Percentiles rank a stretch among this genome's conserved stretches.
phyloP scores from a whole-genome alignment of 2,797 vertebrate species.

The Meda fulgida region DNA sequence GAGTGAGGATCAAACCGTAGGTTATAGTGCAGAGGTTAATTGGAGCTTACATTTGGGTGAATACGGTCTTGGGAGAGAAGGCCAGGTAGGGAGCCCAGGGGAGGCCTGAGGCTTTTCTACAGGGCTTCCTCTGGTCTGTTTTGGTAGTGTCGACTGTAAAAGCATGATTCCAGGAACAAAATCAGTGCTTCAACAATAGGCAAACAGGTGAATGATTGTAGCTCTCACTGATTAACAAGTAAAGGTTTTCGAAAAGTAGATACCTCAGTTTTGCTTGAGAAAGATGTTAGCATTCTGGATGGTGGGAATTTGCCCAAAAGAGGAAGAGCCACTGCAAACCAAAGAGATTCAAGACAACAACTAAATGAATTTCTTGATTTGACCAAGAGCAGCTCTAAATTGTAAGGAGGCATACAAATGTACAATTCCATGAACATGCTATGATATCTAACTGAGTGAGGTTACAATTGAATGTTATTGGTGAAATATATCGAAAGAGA shows the following conservation, averaged over 20 bases:
- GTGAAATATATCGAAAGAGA: neutral
- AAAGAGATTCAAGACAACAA: neutral
- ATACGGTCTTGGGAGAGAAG: neutral
- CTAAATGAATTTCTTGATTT: neutral
- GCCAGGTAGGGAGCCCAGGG: neutral
- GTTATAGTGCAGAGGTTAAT: neutral
- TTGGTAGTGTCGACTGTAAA: neutral
- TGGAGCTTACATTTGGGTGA: neutral
- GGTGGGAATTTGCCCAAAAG: neutral
- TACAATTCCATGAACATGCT: neutral
- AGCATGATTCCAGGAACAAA: neutral
- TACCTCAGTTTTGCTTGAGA: neutral
- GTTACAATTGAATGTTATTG: neutral
- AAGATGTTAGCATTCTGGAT: neutral
- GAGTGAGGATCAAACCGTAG: neutral
- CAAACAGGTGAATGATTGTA: neutral
- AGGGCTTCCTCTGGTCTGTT: neutral
- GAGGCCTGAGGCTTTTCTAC: neutral
- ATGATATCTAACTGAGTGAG: neutral
- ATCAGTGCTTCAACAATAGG: no score
- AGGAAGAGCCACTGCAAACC: neutral
- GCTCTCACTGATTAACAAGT: neutral
- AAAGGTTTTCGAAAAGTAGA: neutral
- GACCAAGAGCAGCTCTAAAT: neutral
- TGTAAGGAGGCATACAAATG: neutral